Conservation (phyloP, 2,113 vertebrate genomes). For the Antechinus flavipes region DNA sequence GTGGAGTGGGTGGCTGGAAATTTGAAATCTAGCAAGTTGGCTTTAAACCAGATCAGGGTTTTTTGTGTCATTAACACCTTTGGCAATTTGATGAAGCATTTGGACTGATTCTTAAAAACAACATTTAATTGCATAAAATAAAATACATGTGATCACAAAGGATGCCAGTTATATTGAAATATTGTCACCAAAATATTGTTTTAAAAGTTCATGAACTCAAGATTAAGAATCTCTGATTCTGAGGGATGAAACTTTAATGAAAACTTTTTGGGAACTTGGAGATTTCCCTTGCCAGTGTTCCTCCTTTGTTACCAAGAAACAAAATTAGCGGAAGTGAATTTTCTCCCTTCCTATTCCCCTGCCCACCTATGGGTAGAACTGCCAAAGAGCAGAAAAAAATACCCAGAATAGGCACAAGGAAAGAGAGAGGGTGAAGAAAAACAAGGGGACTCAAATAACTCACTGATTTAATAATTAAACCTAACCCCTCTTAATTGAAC, state of each 20-base stretch:
- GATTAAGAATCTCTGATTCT: background rate
- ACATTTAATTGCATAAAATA: background rate
- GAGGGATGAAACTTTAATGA: background rate
- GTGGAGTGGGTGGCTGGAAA: background rate
- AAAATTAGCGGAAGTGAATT: background rate
- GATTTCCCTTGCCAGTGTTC: background rate
- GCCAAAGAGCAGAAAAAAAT: background rate
- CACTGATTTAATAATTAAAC: background rate
- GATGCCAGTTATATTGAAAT: background rate
- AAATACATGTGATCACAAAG: background rate
- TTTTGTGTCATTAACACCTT: background rate
- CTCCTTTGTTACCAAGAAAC: too few species aligned
- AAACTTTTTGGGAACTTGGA: background rate
- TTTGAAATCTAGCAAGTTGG: background rate
- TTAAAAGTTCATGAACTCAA: background rate
- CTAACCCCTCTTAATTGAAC: background rate
- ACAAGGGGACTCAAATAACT: background rate
- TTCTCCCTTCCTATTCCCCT: background rate
- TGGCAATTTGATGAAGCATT: background rate
- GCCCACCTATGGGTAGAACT: background rate
- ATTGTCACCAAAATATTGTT: background rate
- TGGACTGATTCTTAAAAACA: background rate
- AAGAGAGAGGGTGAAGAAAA: background rate
- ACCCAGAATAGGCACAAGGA: background rate
- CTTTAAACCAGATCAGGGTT: background rate